A percentile compares a stretch with the other conserved stretches of the same genome.
These are phyloP conservation scores for Amiota communis DNA, from an alignment of 2,888 invertebrate genomes.

Conservation along the genomic window DNA sequence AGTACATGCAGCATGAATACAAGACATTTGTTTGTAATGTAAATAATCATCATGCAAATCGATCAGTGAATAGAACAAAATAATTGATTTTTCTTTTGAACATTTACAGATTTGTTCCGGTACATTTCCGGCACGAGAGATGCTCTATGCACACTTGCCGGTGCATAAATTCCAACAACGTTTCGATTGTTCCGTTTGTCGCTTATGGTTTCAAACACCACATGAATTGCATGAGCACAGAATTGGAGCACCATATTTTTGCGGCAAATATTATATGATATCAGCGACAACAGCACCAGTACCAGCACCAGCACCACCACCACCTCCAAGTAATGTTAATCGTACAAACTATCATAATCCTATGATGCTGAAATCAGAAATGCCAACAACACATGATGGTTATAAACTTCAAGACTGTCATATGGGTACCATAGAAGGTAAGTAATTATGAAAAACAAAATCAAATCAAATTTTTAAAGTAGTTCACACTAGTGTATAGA, in stretches of 20 bases:
- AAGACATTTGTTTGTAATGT: slow-evolving; percentile 67
- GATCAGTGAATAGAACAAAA: neutral
- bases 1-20: slow-evolving; percentile 68
- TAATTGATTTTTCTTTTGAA: neutral
- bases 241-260: slow-evolving; percentile 65
- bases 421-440: slow-evolving; percentile 63
- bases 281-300: slow-evolving; percentile 28
- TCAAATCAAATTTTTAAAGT: no score
- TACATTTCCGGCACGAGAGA: slow-evolving; percentile 59
- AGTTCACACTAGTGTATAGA: no score
- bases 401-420: slow-evolving; percentile 64
- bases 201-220: slow-evolving; percentile 66
- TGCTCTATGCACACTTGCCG: slow-evolving; percentile 61
- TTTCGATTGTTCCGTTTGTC: slow-evolving; percentile 67
- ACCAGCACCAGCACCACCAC: slow-evolving; percentile 10
- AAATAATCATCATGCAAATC: slow-evolving; percentile 41
- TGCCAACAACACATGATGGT: slow-evolving; percentile 35
- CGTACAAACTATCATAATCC: slow-evolving; percentile 20
- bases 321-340: slow-evolving; percentile 33
- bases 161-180: slow-evolving; percentile 67
- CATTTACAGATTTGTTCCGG: slow-evolving; percentile 60
- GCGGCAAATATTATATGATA: slow-evolving; percentile 62
- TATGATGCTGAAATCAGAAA: slow-evolving; percentile 1
- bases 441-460: slow-evolving; percentile 43
- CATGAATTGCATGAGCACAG: slow-evolving; percentile 67